Percentiles rank a stretch among this genome's conserved stretches.
Conservation (phyloP, 2,797 vertebrate species). For the Melanotaenia boesemani region DNA sequence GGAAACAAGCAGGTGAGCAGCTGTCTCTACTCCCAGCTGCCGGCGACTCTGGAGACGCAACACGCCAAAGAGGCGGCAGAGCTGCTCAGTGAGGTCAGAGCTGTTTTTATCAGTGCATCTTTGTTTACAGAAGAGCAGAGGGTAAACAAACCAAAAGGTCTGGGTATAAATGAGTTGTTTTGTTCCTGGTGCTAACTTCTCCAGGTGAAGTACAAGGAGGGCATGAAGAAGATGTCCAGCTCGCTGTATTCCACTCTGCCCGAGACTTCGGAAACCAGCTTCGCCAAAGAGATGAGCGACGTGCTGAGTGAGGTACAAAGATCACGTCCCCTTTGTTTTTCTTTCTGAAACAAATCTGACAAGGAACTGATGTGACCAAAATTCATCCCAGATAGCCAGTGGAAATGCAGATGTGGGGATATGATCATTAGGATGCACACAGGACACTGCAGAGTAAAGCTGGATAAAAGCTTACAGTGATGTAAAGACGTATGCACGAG, state of each 20-base stretch:
- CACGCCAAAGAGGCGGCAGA: constrained; percentile 86
- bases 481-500: no score
- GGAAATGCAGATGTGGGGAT: no score
- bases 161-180: background rate
- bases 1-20: constrained; percentile 80
- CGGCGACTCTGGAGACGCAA: constrained; percentile 88
- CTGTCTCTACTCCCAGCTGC: constrained; percentile 88
- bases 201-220: constrained; percentile 83
- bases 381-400: background rate
- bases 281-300: constrained; percentile 65
- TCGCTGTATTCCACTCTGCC: constrained; percentile 69
- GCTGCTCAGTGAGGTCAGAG: constrained; percentile 89
- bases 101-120: background rate
- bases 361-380: background rate
- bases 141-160: background rate
- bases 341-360: background rate
- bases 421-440: no score
- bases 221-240: constrained; percentile 45
- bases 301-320: constrained; percentile 66
- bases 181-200: background rate
- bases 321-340: background rate
- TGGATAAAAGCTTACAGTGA: no score
- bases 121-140: background rate
- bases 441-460: no score
- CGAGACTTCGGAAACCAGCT: constrained; percentile 63